Percentiles rank a stretch among this genome's conserved stretches.
Evolutionary conservation across 2,888 invertebrate species (phyloP).

Genomic region (Seira ritae): DNA sequence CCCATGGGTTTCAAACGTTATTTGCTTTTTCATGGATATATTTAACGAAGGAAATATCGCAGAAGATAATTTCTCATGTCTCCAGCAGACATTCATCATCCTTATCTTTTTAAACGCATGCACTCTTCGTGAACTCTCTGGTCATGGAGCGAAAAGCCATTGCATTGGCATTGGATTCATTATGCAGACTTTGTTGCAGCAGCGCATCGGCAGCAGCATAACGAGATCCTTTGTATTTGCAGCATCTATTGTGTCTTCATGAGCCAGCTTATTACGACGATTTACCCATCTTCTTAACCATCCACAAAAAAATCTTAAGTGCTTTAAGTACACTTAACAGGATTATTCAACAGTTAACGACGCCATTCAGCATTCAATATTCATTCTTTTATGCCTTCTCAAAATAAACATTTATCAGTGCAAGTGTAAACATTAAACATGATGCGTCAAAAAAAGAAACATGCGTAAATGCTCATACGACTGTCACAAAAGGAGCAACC

Average conservation of each 20-base stretch:
- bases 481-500: slow-evolving; percentile 15
- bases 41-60: slow-evolving; percentile 39
- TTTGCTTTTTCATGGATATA: slow-evolving; percentile 33
- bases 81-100: slow-evolving; percentile 48
- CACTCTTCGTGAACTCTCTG: neutral
- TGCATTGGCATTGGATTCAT: no score
- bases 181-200: no score
- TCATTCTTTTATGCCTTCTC: slow-evolving; percentile 39
- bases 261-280: neutral
- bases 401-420: slow-evolving; percentile 50
- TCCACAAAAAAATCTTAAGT: neutral
- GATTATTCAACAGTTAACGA: slow-evolving; percentile 20
- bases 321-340: slow-evolving; percentile 11
- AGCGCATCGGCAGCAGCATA: no score
- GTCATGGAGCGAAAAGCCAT: no score
- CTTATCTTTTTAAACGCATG: slow-evolving; percentile 37
- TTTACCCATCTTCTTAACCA: neutral
- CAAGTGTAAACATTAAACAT: slow-evolving; percentile 40
- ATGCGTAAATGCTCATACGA: slow-evolving; percentile 25
- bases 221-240: neutral
- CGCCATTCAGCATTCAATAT: slow-evolving; percentile 26
- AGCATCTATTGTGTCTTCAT: slow-evolving; percentile 7
- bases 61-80: slow-evolving; percentile 32
- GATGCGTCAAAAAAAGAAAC: slow-evolving; percentile 23
- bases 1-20: slow-evolving; percentile 8